Evolutionary conservation across 2,113 vertebrate species (phyloP).

Genomic region (Corydoras maculifer): DNA sequence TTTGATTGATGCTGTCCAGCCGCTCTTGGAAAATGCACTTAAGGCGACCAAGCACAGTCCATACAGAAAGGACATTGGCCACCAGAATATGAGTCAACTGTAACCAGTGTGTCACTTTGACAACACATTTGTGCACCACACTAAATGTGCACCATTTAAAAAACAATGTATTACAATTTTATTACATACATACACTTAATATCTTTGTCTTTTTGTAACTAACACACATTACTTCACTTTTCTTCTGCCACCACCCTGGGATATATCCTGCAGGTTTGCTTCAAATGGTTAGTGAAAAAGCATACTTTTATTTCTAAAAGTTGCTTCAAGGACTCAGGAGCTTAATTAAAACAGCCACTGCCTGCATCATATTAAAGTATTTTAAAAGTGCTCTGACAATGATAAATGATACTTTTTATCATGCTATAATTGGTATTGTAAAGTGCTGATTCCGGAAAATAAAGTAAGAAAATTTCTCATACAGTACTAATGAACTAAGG

Average conservation of each 20-base stretch:
- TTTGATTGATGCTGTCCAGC: no score
- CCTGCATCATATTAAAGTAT: constrained; percentile 9
- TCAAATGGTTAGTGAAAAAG: constrained; percentile 15
- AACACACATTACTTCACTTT: constrained; percentile 30
- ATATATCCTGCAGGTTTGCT: constrained; percentile 15
- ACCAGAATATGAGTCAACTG: no score
- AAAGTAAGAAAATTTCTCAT: constrained; percentile 2
- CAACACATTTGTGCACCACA: no score
- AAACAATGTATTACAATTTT: no score
- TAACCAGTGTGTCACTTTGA: no score
- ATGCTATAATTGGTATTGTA: constrained; percentile 9
- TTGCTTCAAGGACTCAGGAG: not conserved
- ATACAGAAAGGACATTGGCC: no score
- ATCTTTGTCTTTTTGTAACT: constrained; percentile 8
- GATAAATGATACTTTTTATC: not conserved
- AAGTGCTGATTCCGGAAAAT: not conserved
- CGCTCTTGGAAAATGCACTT: no score
- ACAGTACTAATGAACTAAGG: constrained; percentile 10
- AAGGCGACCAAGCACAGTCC: no score
- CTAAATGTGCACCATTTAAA: no score
- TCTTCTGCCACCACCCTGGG: constrained; percentile 26
- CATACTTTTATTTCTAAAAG: constrained; percentile 31
- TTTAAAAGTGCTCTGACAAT: constrained; percentile 14
- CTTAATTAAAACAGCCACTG: constrained; percentile 8
- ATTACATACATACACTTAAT: not conserved